A percentile compares a stretch with the other conserved stretches of the same genome.
Conservation (phyloP, 2,113 vertebrate species). For the Microcebus ravelobensis region DNA sequence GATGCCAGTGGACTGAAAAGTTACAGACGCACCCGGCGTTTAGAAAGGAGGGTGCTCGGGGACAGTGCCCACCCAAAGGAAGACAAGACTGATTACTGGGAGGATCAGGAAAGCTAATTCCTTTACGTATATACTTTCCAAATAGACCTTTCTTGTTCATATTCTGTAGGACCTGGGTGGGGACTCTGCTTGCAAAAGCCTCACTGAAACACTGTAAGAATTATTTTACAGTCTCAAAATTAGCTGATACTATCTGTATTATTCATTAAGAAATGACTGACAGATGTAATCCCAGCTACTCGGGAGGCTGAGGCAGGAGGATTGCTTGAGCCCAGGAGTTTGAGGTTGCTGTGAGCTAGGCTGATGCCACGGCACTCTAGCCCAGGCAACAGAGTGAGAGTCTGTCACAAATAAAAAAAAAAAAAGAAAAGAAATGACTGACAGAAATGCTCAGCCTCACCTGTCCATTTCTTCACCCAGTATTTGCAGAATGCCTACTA, state of each 20-base stretch:
- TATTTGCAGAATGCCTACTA: background rate
- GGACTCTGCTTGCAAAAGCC: background rate
- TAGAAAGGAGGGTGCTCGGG: background rate
- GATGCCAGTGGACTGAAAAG: no score
- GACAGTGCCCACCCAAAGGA: background rate
- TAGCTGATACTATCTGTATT: background rate
- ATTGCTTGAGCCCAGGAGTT: no score
- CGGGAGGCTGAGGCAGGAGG: no score
- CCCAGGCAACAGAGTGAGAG: no score
- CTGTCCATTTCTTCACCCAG: background rate
- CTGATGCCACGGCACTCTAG: no score
- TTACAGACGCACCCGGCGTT: accelerated
- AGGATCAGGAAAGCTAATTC: background rate
- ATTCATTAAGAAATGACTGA: background rate
- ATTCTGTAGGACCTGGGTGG: background rate
- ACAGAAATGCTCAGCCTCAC: background rate
- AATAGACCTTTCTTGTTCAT: background rate
- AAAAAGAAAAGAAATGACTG: background rate
- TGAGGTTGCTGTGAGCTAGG: no score
- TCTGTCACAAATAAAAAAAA: no score
- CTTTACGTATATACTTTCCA: background rate
- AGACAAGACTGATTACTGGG: background rate
- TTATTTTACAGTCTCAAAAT: background rate
- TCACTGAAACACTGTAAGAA: background rate
- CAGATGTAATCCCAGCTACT: no score